Conservation (phyloP, 2,888 invertebrate species). For the Chromoteleia sp. region DNA sequence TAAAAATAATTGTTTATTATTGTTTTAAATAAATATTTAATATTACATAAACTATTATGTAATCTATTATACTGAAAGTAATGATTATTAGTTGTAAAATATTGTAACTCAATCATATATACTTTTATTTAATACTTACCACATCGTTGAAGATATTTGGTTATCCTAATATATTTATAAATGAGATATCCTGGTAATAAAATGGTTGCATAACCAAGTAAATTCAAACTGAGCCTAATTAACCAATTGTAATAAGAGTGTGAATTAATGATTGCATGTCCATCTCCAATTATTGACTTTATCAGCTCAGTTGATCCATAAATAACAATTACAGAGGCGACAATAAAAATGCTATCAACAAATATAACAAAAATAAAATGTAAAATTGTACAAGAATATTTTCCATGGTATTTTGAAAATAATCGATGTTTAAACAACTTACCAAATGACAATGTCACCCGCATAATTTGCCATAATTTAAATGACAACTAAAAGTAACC, state of each 20-base stretch:
- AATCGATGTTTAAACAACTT: slow-evolving; percentile 53
- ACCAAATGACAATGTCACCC: slow-evolving; percentile 83
- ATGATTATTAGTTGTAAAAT: no score
- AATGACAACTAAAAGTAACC: slow-evolving; percentile 58
- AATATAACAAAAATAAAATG: not conserved
- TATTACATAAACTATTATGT: no score
- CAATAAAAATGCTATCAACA: slow-evolving; percentile 83
- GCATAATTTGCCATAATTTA: slow-evolving; percentile 82
- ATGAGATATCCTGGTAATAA: slow-evolving; percentile 93
- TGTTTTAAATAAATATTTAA: no score
- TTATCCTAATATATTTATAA: slow-evolving; percentile 91
- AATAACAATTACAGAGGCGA: slow-evolving; percentile 84
- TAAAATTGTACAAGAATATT: no score
- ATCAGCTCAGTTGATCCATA: slow-evolving; percentile 85
- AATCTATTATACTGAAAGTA: no score
- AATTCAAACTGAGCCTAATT: slow-evolving; percentile 91
- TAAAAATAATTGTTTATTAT: no score
- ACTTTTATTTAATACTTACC: no score
- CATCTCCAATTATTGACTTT: slow-evolving; percentile 78
- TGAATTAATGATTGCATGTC: slow-evolving; percentile 76
- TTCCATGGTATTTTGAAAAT: not conserved
- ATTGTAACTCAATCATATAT: no score
- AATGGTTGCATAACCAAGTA: slow-evolving; percentile 95
- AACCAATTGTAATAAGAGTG: slow-evolving; percentile 89
- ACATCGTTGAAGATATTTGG: slow-evolving; percentile 92